Evolutionary conservation across 2,888 invertebrate genomes (phyloP), one percentile per base, ranked within the genome.

Genomic region (Spicauda simplicius): DNA sequence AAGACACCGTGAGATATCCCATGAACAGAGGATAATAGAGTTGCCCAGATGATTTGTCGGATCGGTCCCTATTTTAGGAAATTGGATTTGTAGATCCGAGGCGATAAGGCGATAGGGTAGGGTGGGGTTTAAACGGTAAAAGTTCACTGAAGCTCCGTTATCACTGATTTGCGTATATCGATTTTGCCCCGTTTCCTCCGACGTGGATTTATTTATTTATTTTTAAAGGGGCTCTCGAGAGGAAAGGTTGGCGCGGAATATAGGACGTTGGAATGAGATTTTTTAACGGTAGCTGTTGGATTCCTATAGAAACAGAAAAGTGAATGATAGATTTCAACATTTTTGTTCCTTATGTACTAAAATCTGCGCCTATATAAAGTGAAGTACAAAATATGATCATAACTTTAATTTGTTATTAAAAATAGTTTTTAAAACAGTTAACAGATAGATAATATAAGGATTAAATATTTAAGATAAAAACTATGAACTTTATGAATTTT

Each of bases 61-160:
- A 93, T 93, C 91, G 89, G 91, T 90, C 88, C 90, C 93, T 93
- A 93, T 92, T 93, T 93, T 90, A 86, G 93, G 93, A 93, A 93
- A 93, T 93, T 93, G 93, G 93, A 93, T 93, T 92, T 93, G 93
- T 92, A 92, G 93, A 93, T 93, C 88, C 88, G 78, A 83, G 80
- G 80, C 87, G 93, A 93, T 66, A 66, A 66, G 59, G 88, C 90
- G 85, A 83, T 78, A 80, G 78, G 81, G 45, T 45, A 45, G 78
- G 76, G 80, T 75, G 76, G 77, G 76, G 79, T 60, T 50, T 64
- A 60, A 65, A 75, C 77, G 73, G 75, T 70, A 71, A 72, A 71
- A 72, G 74, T 73, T 71, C 68, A 75, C 77, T 78, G 77, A 61
- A 75, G 77, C 81, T 82, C 74, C 82, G 87, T 90, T 91, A 91